phyloP scores from a whole-genome alignment of 1,140 invertebrate species.

The Drosophila ficusphila region DNA sequence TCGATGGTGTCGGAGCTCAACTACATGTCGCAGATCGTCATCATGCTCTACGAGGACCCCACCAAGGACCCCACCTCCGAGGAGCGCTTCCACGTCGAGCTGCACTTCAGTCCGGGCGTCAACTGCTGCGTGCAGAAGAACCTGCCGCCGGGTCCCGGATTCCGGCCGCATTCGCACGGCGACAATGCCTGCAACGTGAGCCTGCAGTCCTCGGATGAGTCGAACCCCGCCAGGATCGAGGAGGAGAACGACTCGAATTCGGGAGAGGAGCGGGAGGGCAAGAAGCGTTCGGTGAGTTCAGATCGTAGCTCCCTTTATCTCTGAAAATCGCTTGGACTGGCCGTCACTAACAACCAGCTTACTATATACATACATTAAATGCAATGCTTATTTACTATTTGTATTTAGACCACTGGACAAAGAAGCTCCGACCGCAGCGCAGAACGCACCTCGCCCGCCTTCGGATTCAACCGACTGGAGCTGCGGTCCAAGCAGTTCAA shows the following conservation, averaged over 20 bases:
- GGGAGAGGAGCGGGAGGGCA: conserved; percentile 54
- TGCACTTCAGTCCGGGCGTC: conserved; percentile 98
- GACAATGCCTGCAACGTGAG: conserved; percentile 85
- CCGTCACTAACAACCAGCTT: no score
- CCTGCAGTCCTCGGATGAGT: conserved; percentile 64
- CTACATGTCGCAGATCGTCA: conserved; percentile 99
- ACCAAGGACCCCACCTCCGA: conserved; percentile 96
- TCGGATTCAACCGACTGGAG: conserved; percentile 62
- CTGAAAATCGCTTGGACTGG: no score
- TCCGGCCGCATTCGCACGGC: conserved; percentile 95
- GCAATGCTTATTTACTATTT: fast-evolving
- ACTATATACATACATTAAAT: not conserved
- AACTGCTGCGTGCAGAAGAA: conserved; percentile 98
- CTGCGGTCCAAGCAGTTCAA: conserved; percentile 57
- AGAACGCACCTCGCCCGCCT: conserved; percentile 5
- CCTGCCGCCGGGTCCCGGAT: conserved; percentile 95
- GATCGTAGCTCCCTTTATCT: not conserved
- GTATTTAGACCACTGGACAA: not conserved
- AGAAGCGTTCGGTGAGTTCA: conserved; percentile 37
- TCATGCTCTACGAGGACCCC: conserved; percentile 99
- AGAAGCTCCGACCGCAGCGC: not conserved
- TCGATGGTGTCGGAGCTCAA: conserved; percentile 98
- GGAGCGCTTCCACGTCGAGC: conserved; percentile 97
- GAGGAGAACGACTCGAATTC: conserved; percentile 87
- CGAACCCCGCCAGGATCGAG: conserved; percentile 87